Conservation (phyloP, 2,797 vertebrate species). For the Alectoris magna region DNA sequence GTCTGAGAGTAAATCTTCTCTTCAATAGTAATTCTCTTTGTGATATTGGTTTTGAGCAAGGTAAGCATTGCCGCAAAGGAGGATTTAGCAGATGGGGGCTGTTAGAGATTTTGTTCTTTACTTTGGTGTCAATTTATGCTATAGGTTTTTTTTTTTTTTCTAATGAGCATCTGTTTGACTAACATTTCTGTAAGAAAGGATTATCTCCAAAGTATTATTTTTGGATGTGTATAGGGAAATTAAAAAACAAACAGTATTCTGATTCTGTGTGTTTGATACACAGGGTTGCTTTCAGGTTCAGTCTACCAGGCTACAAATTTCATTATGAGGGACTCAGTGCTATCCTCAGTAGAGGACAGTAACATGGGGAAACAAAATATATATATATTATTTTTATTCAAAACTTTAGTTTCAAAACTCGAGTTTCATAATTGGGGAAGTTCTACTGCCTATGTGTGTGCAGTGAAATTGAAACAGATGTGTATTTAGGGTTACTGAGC, state of each 20-base stretch:
- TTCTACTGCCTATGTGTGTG: background rate
- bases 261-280: background rate
- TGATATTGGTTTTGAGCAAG: background rate
- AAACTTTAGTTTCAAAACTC: background rate
- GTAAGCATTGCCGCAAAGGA: background rate
- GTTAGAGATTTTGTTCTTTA: background rate
- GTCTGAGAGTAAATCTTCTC: background rate
- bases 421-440: background rate
- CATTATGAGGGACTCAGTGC: background rate
- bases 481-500: background rate
- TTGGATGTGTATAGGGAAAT: background rate
- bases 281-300: background rate
- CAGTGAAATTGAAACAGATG: background rate
- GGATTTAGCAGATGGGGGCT: background rate
- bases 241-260: background rate
- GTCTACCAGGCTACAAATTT: background rate
- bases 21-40: background rate
- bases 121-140: background rate
- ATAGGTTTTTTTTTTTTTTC: background rate
- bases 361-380: background rate
- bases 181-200: background rate
- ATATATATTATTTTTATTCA: too few species aligned
- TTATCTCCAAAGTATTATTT: rapidly evolving
- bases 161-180: background rate
- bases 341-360: background rate